phyloP scores from a whole-genome alignment of 2,888 invertebrate species.

The Caenorhabditis zanzibari region DNA sequence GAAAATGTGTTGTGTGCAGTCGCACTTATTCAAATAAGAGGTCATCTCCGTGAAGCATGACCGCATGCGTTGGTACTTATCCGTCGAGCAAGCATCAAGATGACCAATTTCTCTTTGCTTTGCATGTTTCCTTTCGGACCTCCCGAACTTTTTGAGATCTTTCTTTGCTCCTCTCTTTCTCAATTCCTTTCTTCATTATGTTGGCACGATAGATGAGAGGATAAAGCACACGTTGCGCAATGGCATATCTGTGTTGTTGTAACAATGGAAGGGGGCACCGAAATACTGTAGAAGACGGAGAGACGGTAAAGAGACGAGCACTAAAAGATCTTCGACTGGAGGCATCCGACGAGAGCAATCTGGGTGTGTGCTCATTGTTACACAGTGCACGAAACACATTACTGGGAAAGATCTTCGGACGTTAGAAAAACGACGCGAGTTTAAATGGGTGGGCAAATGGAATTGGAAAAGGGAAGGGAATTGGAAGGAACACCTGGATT shows the following conservation, averaged over 20 bases:
- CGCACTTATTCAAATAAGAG: constrained; percentile 48
- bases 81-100: constrained; percentile 34
- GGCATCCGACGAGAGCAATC: constrained; percentile 26
- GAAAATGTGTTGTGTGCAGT: constrained; percentile 19
- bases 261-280: constrained; percentile 28
- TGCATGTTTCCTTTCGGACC: constrained; percentile 39
- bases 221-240: constrained; percentile 53
- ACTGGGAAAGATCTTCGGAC: constrained; percentile 30
- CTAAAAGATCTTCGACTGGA: constrained; percentile 46
- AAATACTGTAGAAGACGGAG: constrained; percentile 24
- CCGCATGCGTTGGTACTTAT: constrained; percentile 49
- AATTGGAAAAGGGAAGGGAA: not conserved
- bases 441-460: constrained; percentile 28
- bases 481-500: not conserved
- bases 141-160: constrained; percentile 32
- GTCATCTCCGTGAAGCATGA: constrained; percentile 51
- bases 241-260: constrained; percentile 54
- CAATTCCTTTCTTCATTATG: constrained; percentile 1
- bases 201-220: constrained; percentile 45
- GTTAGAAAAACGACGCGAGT: constrained; percentile 28
- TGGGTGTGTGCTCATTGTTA: constrained; percentile 49
- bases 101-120: constrained; percentile 44
- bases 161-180: constrained; percentile 2
- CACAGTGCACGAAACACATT: constrained; percentile 50
- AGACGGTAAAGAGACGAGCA: constrained; percentile 44